These are phyloP conservation scores for Agriopis marginaria DNA, from an alignment of 2,888 invertebrate genomes.

Conservation along the genomic window DNA sequence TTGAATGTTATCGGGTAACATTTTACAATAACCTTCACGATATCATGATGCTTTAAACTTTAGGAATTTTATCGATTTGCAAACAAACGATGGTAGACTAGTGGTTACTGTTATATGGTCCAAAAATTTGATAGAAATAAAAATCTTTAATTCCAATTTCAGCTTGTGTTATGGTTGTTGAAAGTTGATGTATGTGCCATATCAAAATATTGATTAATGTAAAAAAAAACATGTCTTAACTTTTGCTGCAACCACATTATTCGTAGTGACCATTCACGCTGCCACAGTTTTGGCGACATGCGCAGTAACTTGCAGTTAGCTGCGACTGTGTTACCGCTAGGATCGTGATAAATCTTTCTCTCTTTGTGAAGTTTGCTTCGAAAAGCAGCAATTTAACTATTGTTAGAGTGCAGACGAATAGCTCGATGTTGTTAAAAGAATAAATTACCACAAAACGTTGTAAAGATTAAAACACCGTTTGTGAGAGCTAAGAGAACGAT, in stretches of 20 bases:
- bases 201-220: too few relatives aligned
- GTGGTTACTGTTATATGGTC: too few relatives aligned
- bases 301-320: slow-evolving; percentile 43
- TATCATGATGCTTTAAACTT: too few relatives aligned
- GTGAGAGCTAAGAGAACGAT: slow-evolving; percentile 30
- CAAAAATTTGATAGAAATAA: too few relatives aligned
- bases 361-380: slow-evolving; percentile 59
- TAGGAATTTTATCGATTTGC: too few relatives aligned
- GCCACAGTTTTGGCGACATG: background rate
- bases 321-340: slow-evolving; percentile 49
- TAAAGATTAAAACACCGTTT: slow-evolving; percentile 34
- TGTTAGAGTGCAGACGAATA: slow-evolving; percentile 37
- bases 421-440: slow-evolving; percentile 43
- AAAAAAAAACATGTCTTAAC: background rate
- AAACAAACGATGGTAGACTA: too few relatives aligned
- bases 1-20: too few relatives aligned
- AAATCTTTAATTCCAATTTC: too few relatives aligned
- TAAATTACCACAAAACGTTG: slow-evolving; percentile 49
- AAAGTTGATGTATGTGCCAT: too few relatives aligned
- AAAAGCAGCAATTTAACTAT: slow-evolving; percentile 59
- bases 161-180: too few relatives aligned
- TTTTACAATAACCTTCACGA: too few relatives aligned
- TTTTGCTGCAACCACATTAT: background rate
- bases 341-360: slow-evolving; percentile 62
- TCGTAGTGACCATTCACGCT: background rate